phyloP scores from a whole-genome alignment of 37 sponge, comb jelly and placozoan genomes.

The Eunapius fragilis region DNA sequence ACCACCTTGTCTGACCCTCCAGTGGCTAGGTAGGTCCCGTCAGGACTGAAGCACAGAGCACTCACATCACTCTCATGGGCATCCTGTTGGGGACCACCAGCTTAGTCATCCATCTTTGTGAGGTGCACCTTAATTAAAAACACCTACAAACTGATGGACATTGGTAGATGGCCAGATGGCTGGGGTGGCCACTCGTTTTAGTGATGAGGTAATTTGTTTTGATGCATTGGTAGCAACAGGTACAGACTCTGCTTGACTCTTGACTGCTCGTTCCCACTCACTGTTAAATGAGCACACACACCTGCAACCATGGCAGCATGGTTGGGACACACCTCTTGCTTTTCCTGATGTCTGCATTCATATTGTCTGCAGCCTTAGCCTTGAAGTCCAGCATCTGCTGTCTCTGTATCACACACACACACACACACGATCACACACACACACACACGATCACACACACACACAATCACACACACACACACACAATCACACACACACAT shows the following conservation, averaged over 20 bases:
- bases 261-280: neutral
- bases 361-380: constrained; percentile 55
- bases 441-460: too few relatives aligned
- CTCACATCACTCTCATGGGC: constrained; percentile 91
- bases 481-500: too few relatives aligned
- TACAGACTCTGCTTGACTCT: neutral
- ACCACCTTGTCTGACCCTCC: constrained; percentile 93
- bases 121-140: neutral
- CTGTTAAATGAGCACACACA: neutral
- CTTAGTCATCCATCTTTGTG: neutral
- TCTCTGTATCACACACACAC: constrained; percentile 22
- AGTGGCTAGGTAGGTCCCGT: constrained; percentile 86
- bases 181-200: neutral
- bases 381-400: constrained; percentile 39
- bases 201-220: neutral
- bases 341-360: constrained; percentile 40
- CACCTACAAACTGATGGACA: neutral
- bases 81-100: constrained; percentile 63
- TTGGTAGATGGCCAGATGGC: neutral
- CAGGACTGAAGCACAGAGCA: constrained; percentile 81
- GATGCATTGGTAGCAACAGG: neutral
- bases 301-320: neutral
- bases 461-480: too few relatives aligned
- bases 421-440: too few relatives aligned
- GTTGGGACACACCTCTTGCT: constrained; percentile 19